Evolutionary conservation across 1,140 invertebrate species (phyloP), one percentile per base, ranked within the genome.

Genomic region (Protaetia brevitarsis): DNA sequence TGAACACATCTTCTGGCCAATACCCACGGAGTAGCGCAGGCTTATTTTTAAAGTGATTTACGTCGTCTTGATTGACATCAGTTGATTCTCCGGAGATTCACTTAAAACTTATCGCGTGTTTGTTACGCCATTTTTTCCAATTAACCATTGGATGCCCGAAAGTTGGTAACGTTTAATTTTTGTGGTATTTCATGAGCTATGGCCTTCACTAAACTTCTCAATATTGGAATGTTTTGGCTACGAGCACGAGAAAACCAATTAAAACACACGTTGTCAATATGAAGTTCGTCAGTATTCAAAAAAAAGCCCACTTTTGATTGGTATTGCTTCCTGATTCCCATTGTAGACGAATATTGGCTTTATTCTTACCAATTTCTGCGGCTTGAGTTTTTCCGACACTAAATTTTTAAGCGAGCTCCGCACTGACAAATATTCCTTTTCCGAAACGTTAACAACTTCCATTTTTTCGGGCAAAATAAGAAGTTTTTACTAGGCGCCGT

Each of bases 1-100:
- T 84, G 73, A 76, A 83, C 58, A 82, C 73, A 68, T 82, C 73
- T 45, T 78, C 68, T 60, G 74, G 69, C 28, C 71, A 62, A 70
- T 81, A 82, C 10, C 19, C 7, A 11, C 4, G 26, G 2, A 66
- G 7, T 27, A 66, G 19, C 5, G 56, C 16, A 1, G 30, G 56
- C n/a, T 29, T 66, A 16, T 59, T 16, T 3, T 4, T 21, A 36
- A 60, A 37, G 19, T 65, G 23, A 10, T 58, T 58, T 13, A 34
- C 28, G 51, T 60, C 56, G 13, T 45, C 28, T 27, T 28, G 45
- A 58, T 65, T 58, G 2, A 19, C 29, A 2, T 31, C 30, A 31
- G 30, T 34, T 3, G 29, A 1, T 36, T 29, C 31, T 4, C 60
- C 29, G 11, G n/a, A 13, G 6, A 29, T 30, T 8, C 29, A 62